phyloP scores from a whole-genome alignment of 2,888 invertebrate genomes.

The Cephus runcator region DNA sequence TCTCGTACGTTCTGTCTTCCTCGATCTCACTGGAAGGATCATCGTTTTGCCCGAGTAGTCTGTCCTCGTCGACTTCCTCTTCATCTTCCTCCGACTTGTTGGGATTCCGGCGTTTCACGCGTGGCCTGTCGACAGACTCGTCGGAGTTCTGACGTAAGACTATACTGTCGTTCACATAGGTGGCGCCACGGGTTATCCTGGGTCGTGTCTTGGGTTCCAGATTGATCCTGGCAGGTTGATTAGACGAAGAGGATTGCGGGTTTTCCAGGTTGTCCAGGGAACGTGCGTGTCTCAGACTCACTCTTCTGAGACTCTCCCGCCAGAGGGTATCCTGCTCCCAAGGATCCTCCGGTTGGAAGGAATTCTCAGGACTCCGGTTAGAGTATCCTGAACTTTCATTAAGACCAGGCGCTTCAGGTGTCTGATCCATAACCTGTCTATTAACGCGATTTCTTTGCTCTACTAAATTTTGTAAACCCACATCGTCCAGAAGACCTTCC shows the following conservation, averaged over 20 bases:
- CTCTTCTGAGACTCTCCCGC: constrained; percentile 82
- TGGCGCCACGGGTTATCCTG: constrained; percentile 77
- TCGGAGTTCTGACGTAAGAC: constrained; percentile 66
- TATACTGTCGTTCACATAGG: constrained; percentile 81
- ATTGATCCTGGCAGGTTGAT: constrained; percentile 23
- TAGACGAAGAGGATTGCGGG: constrained; percentile 57
- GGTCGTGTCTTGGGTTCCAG: constrained; percentile 46
- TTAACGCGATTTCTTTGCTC: constrained; percentile 51
- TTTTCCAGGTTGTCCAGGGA: constrained; percentile 85
- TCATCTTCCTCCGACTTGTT: constrained; percentile 19
- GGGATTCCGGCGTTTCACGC: constrained; percentile 34
- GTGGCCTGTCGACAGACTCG: constrained; percentile 44
- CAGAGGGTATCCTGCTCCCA: constrained; percentile 88
- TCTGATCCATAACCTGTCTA: constrained; percentile 23
- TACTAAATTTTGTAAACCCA: constrained; percentile 54
- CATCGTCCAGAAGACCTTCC: constrained; percentile 71
- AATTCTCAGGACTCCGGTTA: constrained; percentile 21
- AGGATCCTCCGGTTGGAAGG: constrained; percentile 69
- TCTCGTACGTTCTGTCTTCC: constrained; percentile 72
- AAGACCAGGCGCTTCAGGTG: background rate
- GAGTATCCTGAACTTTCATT: constrained; percentile 1
- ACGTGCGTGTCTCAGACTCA: constrained; percentile 83
- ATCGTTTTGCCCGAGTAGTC: constrained; percentile 34
- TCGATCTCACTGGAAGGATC: constrained; percentile 66
- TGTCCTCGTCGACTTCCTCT: constrained; percentile 65